These are phyloP conservation scores for Phyllotis vaccarum DNA, from an alignment of 2,797 vertebrate species.

Conservation along the genomic window DNA sequence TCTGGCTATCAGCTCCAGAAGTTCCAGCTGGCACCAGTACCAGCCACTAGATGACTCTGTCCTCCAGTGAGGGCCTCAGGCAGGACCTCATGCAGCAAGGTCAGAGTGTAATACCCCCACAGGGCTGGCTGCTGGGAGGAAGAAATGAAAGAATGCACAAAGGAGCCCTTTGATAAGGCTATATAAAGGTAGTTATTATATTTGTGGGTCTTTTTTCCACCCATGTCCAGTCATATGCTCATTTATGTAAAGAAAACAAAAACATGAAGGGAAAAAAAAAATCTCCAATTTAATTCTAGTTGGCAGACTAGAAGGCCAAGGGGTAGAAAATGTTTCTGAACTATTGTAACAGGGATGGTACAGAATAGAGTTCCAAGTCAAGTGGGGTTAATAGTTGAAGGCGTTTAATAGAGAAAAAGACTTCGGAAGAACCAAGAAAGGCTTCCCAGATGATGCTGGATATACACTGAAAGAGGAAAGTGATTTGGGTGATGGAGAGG, in stretches of 20 bases:
- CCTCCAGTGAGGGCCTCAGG: not conserved
- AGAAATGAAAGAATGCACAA: not conserved
- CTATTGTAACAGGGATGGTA: not conserved
- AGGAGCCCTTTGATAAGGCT: not conserved
- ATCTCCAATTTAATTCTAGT: not conserved
- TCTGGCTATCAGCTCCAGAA: not conserved
- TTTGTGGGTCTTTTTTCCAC: slow-evolving; percentile 21
- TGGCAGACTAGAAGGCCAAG: not conserved
- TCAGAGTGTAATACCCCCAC: not conserved
- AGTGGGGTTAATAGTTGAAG: not conserved
- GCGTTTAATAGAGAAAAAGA: not conserved
- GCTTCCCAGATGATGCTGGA: not conserved
- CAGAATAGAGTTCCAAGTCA: not conserved
- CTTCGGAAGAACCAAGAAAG: not conserved
- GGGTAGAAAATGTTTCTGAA: not conserved
- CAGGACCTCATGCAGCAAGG: not conserved
- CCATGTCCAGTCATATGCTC: not conserved
- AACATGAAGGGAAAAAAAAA: not conserved
- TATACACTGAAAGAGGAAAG: not conserved
- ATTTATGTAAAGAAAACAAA: not conserved
- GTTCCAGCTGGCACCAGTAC: not conserved
- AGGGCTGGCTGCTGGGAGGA: not conserved
- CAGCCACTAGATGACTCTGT: not conserved
- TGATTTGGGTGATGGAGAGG: not conserved
- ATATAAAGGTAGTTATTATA: not conserved